phyloP scores from a whole-genome alignment of 2,797 vertebrate genomes.

The Rhinoraja longicauda region DNA sequence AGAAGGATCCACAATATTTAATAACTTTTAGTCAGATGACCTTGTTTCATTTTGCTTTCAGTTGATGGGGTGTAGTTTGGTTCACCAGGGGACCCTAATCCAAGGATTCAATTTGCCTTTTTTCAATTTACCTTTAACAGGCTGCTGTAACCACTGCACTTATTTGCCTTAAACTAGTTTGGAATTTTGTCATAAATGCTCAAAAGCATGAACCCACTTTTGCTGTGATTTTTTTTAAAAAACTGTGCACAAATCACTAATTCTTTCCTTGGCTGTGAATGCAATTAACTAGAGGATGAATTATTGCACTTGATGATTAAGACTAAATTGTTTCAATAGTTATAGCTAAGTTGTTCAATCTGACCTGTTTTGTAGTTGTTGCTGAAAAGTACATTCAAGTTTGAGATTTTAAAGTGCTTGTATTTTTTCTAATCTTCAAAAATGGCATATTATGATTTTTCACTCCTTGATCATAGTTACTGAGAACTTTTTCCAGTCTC shows the following conservation, averaged over 20 bases:
- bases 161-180: background rate
- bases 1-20: no score
- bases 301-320: background rate
- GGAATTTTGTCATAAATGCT: background rate
- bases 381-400: no score
- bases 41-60: no score
- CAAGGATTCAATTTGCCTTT: background rate
- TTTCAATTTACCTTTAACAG: background rate
- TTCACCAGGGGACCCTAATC: background rate
- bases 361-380: background rate
- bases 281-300: background rate
- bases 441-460: no score
- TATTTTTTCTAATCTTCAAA: no score
- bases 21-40: no score
- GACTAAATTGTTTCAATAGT: background rate
- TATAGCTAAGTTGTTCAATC: background rate
- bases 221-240: no score
- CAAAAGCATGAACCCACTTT: background rate
- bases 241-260: background rate
- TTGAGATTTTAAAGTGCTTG: no score
- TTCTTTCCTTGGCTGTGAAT: background rate
- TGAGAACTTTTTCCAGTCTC: no score
- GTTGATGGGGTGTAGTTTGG: no score
- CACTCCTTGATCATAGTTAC: no score
- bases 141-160: background rate